Percentiles rank a stretch among this genome's conserved stretches.
Conservation (phyloP, 2,888 invertebrate genomes). For the Gryllus longicercus region DNA sequence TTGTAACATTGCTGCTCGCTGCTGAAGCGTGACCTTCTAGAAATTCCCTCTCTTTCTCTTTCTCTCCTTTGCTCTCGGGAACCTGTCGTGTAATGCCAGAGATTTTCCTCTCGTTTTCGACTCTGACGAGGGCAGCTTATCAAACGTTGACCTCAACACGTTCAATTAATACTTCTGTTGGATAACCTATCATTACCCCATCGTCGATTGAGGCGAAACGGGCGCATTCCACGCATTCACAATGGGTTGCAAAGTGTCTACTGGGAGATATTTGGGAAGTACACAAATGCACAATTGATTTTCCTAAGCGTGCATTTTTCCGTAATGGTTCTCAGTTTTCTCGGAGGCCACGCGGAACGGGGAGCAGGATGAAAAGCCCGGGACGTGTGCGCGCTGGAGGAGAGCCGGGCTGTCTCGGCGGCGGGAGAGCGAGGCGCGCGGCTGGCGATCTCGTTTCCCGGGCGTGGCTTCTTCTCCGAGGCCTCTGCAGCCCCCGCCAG, state of each 20-base stretch:
- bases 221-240: background rate
- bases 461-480: no score
- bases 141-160: background rate
- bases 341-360: background rate
- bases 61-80: background rate
- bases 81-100: background rate
- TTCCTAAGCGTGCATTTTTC: background rate
- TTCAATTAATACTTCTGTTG: background rate
- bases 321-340: no score
- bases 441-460: background rate
- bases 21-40: conserved; percentile 10
- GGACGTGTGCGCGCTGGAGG: background rate
- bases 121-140: background rate
- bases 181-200: background rate
- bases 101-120: background rate
- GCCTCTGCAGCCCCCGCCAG: no score
- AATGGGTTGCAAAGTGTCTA: background rate
- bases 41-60: background rate
- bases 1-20: conserved; percentile 1
- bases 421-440: background rate
- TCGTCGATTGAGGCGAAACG: background rate
- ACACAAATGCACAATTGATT: background rate
- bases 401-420: background rate
- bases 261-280: background rate
- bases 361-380: background rate